Conservation (phyloP, 2,888 invertebrate species). For the Cosmopolites sordidus region DNA sequence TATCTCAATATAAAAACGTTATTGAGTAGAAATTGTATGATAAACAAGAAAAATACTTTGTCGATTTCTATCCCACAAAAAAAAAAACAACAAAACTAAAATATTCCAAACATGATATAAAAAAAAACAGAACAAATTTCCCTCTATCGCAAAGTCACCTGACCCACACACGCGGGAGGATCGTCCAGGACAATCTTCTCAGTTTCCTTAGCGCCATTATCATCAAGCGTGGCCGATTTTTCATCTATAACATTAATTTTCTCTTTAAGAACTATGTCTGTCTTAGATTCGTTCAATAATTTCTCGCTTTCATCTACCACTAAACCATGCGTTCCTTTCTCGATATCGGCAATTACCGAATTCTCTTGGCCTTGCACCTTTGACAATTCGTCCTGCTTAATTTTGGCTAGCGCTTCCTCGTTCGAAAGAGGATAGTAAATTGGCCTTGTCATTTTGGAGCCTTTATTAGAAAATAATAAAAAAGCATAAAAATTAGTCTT, state of each 20-base stretch:
- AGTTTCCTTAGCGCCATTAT: slow-evolving; percentile 9
- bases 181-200: slow-evolving; percentile 11
- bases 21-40: no score
- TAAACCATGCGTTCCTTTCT: background rate
- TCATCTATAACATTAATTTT: background rate
- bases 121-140: background rate
- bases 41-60: no score
- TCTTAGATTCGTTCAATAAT: background rate
- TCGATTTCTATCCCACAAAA: no score
- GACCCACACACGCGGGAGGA: slow-evolving; percentile 23
- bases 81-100: no score
- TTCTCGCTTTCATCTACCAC: slow-evolving; percentile 1
- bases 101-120: no score
- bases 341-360: background rate
- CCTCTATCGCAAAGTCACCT: slow-evolving; percentile 16
- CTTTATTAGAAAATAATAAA: no score
- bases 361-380: background rate
- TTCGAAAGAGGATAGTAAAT: slow-evolving; percentile 19
- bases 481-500: no score
- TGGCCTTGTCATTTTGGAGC: background rate
- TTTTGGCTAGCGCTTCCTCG: slow-evolving; percentile 20
- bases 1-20: no score
- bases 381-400: slow-evolving; percentile 4
- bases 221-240: background rate
- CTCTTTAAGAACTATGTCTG: slow-evolving; percentile 4